Evolutionary conservation across 37 sponge, comb jelly and placozoan species (phyloP), one percentile per base, ranked within the genome.

Genomic region (Theonella swinhoei): DNA sequence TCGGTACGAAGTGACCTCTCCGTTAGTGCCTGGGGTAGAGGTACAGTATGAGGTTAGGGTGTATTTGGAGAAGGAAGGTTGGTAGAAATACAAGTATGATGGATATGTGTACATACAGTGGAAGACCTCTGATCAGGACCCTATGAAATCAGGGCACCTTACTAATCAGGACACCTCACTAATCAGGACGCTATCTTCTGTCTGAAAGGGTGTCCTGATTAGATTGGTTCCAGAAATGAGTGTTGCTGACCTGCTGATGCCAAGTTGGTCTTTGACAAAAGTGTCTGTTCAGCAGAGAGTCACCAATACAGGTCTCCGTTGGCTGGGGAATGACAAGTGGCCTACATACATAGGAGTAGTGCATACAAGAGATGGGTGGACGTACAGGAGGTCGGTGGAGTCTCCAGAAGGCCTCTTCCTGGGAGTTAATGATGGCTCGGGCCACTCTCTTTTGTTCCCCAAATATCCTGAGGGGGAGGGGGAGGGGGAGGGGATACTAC

Each of bases 351-450:
- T 28, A n/a, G 64, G 5, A 58, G 30, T 28, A 11, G 28, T 54
- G 61, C 64, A 32, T 62, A 77, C 73, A 11, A 36, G 8, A 29
- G 8, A 19, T 72, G 4, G 19, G 54, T 75, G 0, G 8, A 79
- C 86, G 61, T 58, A 92, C 93, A 40, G 89, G 83, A 20, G 93
- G 93, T 73, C 83, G 77, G 70, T 77, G 70, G 22, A 83, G 63
- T 39, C 85, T 85, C 93, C 93, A 93, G 75, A 88, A 93, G 14
- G 93, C 93, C 37, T 80, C 76, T 75, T 93, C 93, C 60, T 93
- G 93, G 22, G 79, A 62, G 20, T 81, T 76, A 25, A 86, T 43
- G 35, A 86, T 66, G 3, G 62, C 64, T 42, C 86, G 75, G 58
- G 82, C 83, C 36, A 70, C 75, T 71, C 89, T 82, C 87, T 88